Conservation (phyloP, 2,888 invertebrate species). For the Pristionchus arcanus region DNA sequence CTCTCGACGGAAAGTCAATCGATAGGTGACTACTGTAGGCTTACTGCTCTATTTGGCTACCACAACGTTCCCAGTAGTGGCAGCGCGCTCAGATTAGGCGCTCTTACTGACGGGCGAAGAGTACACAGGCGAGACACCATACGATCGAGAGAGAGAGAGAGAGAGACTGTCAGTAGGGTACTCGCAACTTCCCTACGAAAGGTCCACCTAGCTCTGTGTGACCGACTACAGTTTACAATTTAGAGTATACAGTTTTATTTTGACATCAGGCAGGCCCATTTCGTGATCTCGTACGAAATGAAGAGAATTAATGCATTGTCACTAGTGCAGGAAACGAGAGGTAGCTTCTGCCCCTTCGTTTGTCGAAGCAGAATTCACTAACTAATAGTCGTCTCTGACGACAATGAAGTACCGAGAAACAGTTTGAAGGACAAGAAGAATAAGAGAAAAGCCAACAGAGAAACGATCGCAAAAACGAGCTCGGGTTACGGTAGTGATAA, state of each 20-base stretch:
- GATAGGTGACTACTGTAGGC: too few species aligned
- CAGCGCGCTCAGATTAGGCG: constrained; percentile 9
- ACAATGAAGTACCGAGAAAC: neutral
- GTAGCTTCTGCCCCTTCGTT: neutral
- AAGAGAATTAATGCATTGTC: neutral
- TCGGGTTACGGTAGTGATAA: neutral
- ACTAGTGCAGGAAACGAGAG: neutral
- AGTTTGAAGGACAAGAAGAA: neutral
- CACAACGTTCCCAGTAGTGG: neutral
- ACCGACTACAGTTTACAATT: too few species aligned
- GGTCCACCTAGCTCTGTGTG: too few species aligned
- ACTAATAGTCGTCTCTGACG: constrained; percentile 5
- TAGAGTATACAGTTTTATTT: too few species aligned
- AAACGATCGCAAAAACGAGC: neutral
- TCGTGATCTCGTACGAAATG: too few species aligned
- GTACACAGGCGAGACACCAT: neutral
- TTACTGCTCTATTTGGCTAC: neutral
- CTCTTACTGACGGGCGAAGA: neutral
- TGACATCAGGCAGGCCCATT: too few species aligned
- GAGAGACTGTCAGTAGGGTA: too few species aligned
- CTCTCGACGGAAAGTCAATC: neutral
- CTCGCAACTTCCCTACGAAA: too few species aligned
- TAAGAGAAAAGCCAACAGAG: constrained; percentile 8
- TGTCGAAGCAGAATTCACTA: neutral
- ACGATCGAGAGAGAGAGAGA: too few species aligned